Conservation (phyloP, 2,113 vertebrate species). For the Centropus bengalensis region DNA sequence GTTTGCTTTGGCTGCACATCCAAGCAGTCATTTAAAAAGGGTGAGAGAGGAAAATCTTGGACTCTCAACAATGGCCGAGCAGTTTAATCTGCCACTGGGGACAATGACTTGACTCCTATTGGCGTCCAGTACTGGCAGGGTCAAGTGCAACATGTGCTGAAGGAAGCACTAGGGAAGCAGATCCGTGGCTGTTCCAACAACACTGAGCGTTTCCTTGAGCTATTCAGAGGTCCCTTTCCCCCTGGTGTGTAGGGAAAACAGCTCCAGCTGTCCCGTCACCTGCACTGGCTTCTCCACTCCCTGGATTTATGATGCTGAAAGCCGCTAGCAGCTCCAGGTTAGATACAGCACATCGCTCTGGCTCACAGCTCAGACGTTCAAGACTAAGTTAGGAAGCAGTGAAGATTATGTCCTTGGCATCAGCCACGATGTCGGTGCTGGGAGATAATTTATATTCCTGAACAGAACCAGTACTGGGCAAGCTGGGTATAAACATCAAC, state of each 20-base stretch:
- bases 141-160: conserved; percentile 38
- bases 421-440: background rate
- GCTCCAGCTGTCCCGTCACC: conserved; percentile 51
- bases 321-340: background rate
- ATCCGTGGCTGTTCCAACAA: background rate
- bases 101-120: conserved; percentile 50
- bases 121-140: background rate
- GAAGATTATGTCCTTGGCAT: conserved; percentile 8
- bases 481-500: background rate
- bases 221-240: conserved; percentile 40
- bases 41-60: conserved; percentile 64
- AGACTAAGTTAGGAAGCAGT: conserved; percentile 12
- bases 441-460: background rate
- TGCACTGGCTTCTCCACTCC: background rate
- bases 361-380: background rate
- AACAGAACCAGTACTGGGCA: background rate
- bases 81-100: conserved; percentile 51
- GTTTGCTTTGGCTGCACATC: conserved; percentile 55
- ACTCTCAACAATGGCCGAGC: conserved; percentile 43
- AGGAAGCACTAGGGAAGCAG: conserved; percentile 64
- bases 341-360: background rate
- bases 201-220: conserved; percentile 41
- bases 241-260: background rate
- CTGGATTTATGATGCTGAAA: background rate
- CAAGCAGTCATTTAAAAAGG: conserved; percentile 21